Conservation (phyloP, 2,888 invertebrate species). For the Eristalinus sepulchralis region DNA sequence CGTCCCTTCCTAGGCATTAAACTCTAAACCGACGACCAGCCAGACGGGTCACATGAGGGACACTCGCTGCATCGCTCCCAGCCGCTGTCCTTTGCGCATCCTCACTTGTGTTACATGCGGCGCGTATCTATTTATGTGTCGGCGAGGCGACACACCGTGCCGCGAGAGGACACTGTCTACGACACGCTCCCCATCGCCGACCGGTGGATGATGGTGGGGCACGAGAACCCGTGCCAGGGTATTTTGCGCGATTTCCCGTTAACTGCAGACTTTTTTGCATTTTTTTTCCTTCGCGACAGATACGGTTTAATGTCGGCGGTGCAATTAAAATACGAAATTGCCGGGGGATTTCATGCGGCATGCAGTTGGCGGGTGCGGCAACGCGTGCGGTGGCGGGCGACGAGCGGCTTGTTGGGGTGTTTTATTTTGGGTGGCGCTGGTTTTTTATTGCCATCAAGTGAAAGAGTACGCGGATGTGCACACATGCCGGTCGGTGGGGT, state of each 20-base stretch:
- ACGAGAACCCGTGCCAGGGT: constrained; percentile 17
- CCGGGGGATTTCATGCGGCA: constrained; percentile 38
- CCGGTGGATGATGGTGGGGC: neutral
- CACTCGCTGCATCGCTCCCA: neutral
- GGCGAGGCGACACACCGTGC: constrained; percentile 17
- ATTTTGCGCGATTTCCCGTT: constrained; percentile 55
- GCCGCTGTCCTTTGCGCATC: neutral
- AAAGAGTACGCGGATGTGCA: neutral
- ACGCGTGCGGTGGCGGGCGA: neutral
- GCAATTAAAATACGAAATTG: constrained; percentile 68
- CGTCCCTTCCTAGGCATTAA: constrained; percentile 61
- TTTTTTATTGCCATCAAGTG: constrained; percentile 43
- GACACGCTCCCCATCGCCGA: neutral
- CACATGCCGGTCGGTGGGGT: neutral
- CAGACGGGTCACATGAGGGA: neutral
- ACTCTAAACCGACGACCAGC: constrained; percentile 40
- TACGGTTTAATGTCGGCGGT: constrained; percentile 53
- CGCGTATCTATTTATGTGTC: constrained; percentile 52
- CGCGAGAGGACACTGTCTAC: neutral
- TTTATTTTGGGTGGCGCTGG: constrained; percentile 29
- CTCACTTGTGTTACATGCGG: neutral
- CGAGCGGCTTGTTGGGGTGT: neutral
- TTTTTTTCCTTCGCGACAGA: constrained; percentile 19
- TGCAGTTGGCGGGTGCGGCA: neutral
- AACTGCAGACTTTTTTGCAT: neutral